Conservation (phyloP, 2,888 invertebrate genomes). For the Drosophila colorata region DNA sequence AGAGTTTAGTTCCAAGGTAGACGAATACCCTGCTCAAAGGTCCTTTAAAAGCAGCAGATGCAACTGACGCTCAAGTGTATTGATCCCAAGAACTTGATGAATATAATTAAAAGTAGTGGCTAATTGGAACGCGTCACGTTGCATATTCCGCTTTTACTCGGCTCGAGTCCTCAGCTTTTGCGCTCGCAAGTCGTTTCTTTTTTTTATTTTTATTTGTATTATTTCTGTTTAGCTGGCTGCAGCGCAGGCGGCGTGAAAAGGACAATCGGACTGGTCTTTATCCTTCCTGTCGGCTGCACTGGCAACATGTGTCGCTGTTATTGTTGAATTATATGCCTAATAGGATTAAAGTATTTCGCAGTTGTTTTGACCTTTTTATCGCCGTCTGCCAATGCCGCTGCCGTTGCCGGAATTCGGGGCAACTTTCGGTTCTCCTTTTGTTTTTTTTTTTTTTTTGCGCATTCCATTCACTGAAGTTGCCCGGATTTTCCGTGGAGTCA, state of each 20-base stretch:
- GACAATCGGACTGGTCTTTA: constrained; percentile 70
- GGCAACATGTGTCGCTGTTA: constrained; percentile 84
- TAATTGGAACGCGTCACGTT: constrained; percentile 44
- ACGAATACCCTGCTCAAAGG: not conserved
- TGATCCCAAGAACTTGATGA: constrained; percentile 24
- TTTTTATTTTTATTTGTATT: constrained; percentile 6
- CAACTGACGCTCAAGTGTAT: constrained; percentile 11
- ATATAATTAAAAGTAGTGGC: constrained; percentile 40
- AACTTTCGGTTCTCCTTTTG: constrained; percentile 47
- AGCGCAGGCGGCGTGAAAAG: constrained; percentile 61
- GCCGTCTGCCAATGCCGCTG: constrained; percentile 45
- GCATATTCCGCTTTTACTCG: constrained; percentile 2
- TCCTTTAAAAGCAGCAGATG: constrained; percentile 11
- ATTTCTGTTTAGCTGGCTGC: constrained; percentile 18
- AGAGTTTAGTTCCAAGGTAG: not conserved
- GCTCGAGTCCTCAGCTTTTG: constrained; percentile 10
- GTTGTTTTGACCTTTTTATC: constrained; percentile 72
- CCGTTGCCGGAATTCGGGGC: constrained; percentile 33
- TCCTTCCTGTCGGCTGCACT: constrained; percentile 77
- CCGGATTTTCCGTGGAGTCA: constrained; percentile 55
- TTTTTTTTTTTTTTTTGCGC: constrained; percentile 47
- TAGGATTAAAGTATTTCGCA: constrained; percentile 84
- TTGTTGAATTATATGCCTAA: constrained; percentile 84
- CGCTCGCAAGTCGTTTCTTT: constrained; percentile 14
- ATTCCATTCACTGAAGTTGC: constrained; percentile 42